Evolutionary conservation across 2,888 invertebrate genomes (phyloP), one percentile per base, ranked within the genome.

Genomic region (Pyralis farinalis): DNA sequence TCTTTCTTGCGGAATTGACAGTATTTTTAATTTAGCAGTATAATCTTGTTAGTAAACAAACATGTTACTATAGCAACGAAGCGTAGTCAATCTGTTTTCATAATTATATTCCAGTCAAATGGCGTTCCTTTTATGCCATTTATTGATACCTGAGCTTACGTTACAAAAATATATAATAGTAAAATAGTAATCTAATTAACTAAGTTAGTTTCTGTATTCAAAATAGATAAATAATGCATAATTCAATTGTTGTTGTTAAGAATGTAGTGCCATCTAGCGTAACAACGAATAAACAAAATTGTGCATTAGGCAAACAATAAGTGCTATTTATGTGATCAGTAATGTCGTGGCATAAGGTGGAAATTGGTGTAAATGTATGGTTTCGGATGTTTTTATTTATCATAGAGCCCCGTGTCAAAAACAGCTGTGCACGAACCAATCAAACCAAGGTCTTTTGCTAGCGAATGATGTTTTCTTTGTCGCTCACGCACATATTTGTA

Each of bases 371-470:
- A 16, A 25, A 7, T 7, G 1, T 6, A 20, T 12, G 21, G 12
- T 29, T 22, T 22, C 8, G 1, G 2, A 1, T 33, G 37, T 37
- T 43, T 34, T 34, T 33, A 34, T 34, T 22, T 33, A 38, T 40
- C 46, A 48, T 44, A 36, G 43, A 48, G 43, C 42, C 44, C 44
- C 33, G 43, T 71, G 83, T 87, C 85, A 86, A 85, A 86, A 89
- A 82, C 88, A 89, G 88, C 88, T 89, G 88, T 76, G 62, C 47
- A 39, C 40, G 41, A 51, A 49, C 88, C 86, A 87, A 87, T 87
- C 72, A 74, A 50, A 58, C 49, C 41, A 35, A 12, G 38, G 40
- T 51, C 34, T 49, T 41, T 47, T 43, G 50, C 62, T 76, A 73
- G 77, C 76, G 81, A 79, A 79, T 47, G 51, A 46, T 54, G 67